These are phyloP conservation scores for Scaptomyza caliginosa DNA, from an alignment of 2,888 invertebrate species.

Conservation along the genomic window DNA sequence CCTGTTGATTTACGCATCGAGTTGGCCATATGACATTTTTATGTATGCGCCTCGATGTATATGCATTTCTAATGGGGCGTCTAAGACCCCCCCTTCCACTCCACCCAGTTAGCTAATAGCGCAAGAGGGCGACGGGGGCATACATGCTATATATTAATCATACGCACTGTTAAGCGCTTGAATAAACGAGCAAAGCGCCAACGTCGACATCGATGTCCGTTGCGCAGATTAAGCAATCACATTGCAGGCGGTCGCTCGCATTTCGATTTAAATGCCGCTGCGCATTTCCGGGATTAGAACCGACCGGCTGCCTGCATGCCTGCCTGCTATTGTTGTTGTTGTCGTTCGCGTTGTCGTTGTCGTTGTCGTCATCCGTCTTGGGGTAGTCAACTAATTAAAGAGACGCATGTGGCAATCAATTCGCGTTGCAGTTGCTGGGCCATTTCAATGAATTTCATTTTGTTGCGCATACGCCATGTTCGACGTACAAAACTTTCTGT, in stretches of 20 bases:
- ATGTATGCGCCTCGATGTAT: conserved; percentile 65
- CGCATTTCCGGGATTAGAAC: conserved; percentile 67
- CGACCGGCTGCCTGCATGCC: background rate
- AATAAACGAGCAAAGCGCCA: conserved; percentile 19
- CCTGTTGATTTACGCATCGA: conserved; percentile 64
- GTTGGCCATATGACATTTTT: conserved; percentile 61
- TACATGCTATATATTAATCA: conserved; percentile 61
- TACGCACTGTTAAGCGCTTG: conserved; percentile 60
- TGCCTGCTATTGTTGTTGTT: background rate
- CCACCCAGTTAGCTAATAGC: conserved; percentile 41
- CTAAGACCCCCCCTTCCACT: background rate
- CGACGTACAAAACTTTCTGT: conserved; percentile 24
- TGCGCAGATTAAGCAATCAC: conserved; percentile 58
- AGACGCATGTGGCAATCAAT: conserved; percentile 73
- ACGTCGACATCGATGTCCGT: conserved; percentile 16
- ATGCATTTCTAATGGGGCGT: conserved; percentile 68
- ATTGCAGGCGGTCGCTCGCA: conserved; percentile 52
- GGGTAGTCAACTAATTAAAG: conserved; percentile 62
- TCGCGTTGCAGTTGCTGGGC: conserved; percentile 65
- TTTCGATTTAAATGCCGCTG: conserved; percentile 64
- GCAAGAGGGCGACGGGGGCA: conserved; percentile 21
- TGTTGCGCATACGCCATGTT: conserved; percentile 47
- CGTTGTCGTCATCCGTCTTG: background rate
- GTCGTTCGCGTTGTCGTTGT: conserved; percentile 3
- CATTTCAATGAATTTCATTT: conserved; percentile 59